phyloP scores from a whole-genome alignment of 1,140 invertebrate species.

The Acromyrmex heyeri region DNA sequence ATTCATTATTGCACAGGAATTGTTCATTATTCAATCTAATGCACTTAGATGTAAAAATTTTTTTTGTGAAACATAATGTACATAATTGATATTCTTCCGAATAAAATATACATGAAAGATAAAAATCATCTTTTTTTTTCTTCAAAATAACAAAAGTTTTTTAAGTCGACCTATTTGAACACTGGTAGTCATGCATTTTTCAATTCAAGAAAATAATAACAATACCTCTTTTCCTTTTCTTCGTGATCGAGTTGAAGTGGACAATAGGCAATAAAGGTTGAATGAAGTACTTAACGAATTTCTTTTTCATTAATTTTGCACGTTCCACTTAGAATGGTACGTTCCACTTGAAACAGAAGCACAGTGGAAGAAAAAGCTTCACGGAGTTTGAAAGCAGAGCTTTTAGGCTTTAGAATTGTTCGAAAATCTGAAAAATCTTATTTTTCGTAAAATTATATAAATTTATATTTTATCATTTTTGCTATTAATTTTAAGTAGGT shows the following conservation, averaged over 20 bases:
- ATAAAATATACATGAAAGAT: neutral
- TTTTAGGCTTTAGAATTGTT: neutral
- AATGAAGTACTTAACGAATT: conserved; percentile 10
- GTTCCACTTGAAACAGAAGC: neutral
- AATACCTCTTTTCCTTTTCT: neutral
- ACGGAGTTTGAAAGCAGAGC: neutral
- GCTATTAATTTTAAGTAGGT: neutral
- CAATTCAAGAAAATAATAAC: neutral
- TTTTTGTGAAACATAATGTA: neutral
- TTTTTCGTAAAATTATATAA: neutral
- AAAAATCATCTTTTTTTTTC: neutral
- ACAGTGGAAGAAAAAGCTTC: neutral
- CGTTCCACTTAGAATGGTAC: neutral
- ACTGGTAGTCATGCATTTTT: neutral
- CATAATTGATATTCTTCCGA: neutral
- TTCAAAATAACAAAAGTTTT: neutral
- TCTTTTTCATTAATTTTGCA: conserved; percentile 4
- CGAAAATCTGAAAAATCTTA: neutral
- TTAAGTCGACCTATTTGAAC: neutral
- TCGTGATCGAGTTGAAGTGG: neutral
- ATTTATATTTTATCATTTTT: conserved; percentile 8
- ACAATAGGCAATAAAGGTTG: conserved; percentile 1
- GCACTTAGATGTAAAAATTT: neutral
- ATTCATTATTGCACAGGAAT: neutral
- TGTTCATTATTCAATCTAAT: conserved; percentile 6